Percentiles rank a stretch among this genome's conserved stretches.
phyloP scores from a whole-genome alignment of 2,888 invertebrate species.

The Scaptodrosophila latifasciaeformis region DNA sequence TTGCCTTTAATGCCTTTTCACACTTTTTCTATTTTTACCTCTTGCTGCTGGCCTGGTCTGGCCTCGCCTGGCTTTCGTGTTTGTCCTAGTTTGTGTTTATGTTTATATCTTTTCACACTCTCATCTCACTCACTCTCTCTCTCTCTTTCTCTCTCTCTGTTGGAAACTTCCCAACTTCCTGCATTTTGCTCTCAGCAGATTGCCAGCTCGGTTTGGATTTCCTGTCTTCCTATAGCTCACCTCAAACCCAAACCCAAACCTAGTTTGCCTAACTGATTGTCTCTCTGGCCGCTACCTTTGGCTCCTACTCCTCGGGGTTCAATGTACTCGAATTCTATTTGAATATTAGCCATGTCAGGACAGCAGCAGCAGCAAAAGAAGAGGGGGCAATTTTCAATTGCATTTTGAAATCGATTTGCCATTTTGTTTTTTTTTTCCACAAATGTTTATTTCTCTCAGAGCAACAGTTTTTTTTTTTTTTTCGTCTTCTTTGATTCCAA shows the following conservation, averaged over 20 bases:
- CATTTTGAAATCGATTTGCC: conserved; percentile 49
- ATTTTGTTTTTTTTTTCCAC: conserved; percentile 33
- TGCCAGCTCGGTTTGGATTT: not conserved
- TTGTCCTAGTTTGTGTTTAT: too few species aligned
- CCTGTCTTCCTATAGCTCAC: conserved; percentile 4
- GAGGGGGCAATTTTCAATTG: conserved; percentile 37
- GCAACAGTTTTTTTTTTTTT: too few species aligned
- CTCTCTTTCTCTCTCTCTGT: conserved; percentile 19
- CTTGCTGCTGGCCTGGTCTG: too few species aligned
- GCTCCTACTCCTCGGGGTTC: conserved; percentile 32
- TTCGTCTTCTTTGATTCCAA: conserved; percentile 34
- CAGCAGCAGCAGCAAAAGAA: too few species aligned
- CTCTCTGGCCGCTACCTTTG: not conserved
- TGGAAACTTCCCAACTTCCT: not conserved
- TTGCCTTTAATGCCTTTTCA: too few species aligned
- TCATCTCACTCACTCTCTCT: too few species aligned
- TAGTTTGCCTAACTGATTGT: not conserved
- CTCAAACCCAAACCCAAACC: not conserved
- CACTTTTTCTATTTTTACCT: too few species aligned
- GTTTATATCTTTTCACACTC: too few species aligned
- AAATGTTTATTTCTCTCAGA: too few species aligned
- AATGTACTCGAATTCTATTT: conserved; percentile 50
- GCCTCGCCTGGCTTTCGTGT: too few species aligned
- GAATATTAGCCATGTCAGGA: conserved; percentile 39
- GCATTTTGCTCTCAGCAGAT: not conserved